Base-by-base conservation (phyloP, 2,888 invertebrate species). In the Dynastes tityus region DNA sequence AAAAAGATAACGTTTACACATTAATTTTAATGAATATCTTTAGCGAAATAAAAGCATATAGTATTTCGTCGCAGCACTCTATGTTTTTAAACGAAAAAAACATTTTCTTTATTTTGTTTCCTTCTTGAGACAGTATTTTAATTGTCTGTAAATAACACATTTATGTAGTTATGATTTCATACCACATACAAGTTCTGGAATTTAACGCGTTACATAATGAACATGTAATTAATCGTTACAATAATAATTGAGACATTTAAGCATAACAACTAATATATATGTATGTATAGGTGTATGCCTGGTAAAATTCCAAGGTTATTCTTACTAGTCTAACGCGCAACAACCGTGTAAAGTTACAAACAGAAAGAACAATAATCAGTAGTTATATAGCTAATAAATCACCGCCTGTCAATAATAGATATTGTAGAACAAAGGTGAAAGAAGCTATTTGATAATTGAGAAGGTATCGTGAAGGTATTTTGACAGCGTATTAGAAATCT, bases 181-280 rank as follows among this genome's bases (percentile, higher is more conserved):
- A 55, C 55, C 55, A 55, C n/a, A 51, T 13, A 27, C 29, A 63
- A 32, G 73, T 45, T 9, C 40, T 45, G 73, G 73, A 74, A 74
- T 74, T 74, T 22, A 74, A 74, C 64, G 13, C 61, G 37, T 78
- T 78, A 78, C 40, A 73, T 78, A 78, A 78, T 73, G 55, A 58
- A 45, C 45, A 65, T 27, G 74, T 74, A 78, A 78, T 78, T 78
- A 78, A 73, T 55, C 65, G 78, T 78, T 73, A 61, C 73, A 63
- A 74, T 63, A 74, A 74, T 78, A 78, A 78, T 78, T 74, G 58
- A 78, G 78, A 78, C 74, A 78, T 78, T 78, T 73, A 77, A 67
- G 55, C 53, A 55, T 70, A 61, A 63, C 63, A 63, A 63, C 63
- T 11, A 63, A 32, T 63, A 63, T 32, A 32, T 32, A 37, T 3